phyloP scores from a whole-genome alignment of 2,888 invertebrate genomes.

The Hyposoter dolosus region DNA sequence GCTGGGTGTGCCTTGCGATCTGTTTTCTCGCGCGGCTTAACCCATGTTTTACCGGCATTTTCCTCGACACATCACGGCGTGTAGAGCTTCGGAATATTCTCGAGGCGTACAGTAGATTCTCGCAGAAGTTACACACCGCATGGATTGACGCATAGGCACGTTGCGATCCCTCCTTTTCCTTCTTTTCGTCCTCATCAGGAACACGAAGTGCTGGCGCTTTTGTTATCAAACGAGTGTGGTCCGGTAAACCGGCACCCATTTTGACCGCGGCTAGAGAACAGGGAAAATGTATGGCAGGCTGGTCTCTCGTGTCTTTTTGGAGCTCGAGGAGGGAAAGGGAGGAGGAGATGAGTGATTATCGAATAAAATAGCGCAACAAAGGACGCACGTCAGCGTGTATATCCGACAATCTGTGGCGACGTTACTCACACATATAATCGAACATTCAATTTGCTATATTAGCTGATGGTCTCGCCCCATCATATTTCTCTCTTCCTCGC shows the following conservation, averaged over 20 bases:
- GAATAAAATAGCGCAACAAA: constrained; percentile 26
- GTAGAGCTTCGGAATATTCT: constrained; percentile 22
- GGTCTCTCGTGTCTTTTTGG: background rate
- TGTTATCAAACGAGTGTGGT: background rate
- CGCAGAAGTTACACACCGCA: background rate
- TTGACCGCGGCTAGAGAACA: no score
- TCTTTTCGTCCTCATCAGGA: background rate
- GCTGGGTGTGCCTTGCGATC: constrained; percentile 54
- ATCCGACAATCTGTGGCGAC: constrained; percentile 34
- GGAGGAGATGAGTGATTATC: constrained; percentile 27
- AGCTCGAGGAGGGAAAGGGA: constrained; percentile 10
- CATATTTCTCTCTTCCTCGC: background rate
- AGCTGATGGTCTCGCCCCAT: constrained; percentile 34
- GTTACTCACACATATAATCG: constrained; percentile 46
- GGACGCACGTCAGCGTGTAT: constrained; percentile 3
- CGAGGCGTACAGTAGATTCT: constrained; percentile 1
- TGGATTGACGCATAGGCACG: background rate
- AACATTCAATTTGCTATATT: constrained; percentile 62
- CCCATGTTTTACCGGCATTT: constrained; percentile 60
- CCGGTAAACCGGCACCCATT: background rate
- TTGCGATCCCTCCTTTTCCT: no score
- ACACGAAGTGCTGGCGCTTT: background rate
- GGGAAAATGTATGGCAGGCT: background rate
- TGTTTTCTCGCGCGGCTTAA: constrained; percentile 62
- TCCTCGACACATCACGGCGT: constrained; percentile 33